Evolutionary conservation across 2,888 invertebrate genomes (phyloP).

Genomic region (Stictocephala bisonia): DNA sequence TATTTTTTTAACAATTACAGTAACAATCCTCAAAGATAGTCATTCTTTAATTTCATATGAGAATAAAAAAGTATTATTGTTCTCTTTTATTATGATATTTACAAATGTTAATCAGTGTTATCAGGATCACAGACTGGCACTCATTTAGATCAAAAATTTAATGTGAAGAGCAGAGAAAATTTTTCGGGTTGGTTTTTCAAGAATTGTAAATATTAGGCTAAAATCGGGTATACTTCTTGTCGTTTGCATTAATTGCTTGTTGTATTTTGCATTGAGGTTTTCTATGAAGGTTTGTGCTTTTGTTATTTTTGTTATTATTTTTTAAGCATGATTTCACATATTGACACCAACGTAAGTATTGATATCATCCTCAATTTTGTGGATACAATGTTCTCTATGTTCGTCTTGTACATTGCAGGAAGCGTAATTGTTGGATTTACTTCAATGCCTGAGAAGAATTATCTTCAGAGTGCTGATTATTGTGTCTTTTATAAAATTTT

Average conservation of each 20-base stretch:
- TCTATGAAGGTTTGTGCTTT: constrained; percentile 20
- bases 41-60: too few relatives aligned
- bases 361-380: neutral
- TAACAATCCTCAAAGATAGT: too few relatives aligned
- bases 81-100: too few relatives aligned
- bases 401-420: neutral
- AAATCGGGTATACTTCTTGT: neutral
- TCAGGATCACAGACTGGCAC: constrained; percentile 3
- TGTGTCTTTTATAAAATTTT: too few relatives aligned
- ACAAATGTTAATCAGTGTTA: too few relatives aligned
- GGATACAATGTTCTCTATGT: neutral
- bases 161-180: too few relatives aligned
- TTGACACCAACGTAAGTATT: constrained; percentile 14
- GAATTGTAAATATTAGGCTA: constrained; percentile 30
- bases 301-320: neutral
- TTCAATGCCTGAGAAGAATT: too few relatives aligned
- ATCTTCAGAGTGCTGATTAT: too few relatives aligned
- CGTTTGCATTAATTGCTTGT: constrained; percentile 29
- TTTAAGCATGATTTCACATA: constrained; percentile 20
- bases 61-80: too few relatives aligned
- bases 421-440: too few relatives aligned
- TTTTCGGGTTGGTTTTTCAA: too few relatives aligned
- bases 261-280: constrained; percentile 36
- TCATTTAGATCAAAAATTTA: neutral
- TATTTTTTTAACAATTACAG: too few relatives aligned